A percentile compares a stretch with the other conserved stretches of the same genome.
These are phyloP conservation scores for Drosophila borborema DNA, from an alignment of 2,888 invertebrate species.

Conservation along the genomic window DNA sequence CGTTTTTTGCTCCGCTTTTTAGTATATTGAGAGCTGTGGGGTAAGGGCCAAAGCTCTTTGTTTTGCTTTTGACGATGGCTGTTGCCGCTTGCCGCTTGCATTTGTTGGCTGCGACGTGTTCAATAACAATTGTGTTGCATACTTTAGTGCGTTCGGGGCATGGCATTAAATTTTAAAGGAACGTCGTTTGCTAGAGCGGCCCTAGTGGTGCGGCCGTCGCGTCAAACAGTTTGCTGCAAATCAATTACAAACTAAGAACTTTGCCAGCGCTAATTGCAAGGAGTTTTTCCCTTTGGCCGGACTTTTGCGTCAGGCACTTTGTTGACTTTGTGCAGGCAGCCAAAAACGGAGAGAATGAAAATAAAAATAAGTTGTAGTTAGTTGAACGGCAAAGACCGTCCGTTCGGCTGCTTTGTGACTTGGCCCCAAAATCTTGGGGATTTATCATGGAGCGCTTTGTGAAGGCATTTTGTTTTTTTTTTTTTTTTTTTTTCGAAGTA, in stretches of 20 bases:
- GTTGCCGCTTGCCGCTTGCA: slow-evolving; percentile 22
- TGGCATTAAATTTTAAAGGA: slow-evolving; percentile 68
- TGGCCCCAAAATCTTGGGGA: slow-evolving; percentile 58
- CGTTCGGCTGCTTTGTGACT: slow-evolving; percentile 41
- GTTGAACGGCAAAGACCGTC: slow-evolving; percentile 48
- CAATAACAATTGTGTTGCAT: slow-evolving; percentile 77
- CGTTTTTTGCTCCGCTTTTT: slow-evolving; percentile 38
- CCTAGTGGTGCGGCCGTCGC: slow-evolving; percentile 31
- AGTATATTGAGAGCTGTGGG: slow-evolving; percentile 48
- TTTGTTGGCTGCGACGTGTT: slow-evolving; percentile 62
- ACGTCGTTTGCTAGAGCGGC: too few relatives aligned
- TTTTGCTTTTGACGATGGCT: slow-evolving; percentile 73
- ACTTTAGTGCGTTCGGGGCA: slow-evolving; percentile 59
- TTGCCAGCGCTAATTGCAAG: slow-evolving; percentile 72
- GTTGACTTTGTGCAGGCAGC: slow-evolving; percentile 70
- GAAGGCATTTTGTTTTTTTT: slow-evolving; percentile 16
- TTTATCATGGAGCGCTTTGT: slow-evolving; percentile 68
- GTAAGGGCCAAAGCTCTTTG: slow-evolving; percentile 57
- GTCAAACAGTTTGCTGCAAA: slow-evolving; percentile 76
- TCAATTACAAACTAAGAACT: slow-evolving; percentile 72
- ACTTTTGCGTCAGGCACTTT: slow-evolving; percentile 51
- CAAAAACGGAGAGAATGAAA: slow-evolving; percentile 61
- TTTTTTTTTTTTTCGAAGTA: slow-evolving; percentile 14
- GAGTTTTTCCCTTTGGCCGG: slow-evolving; percentile 44
- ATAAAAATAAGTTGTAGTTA: slow-evolving; percentile 69